phyloP scores from a whole-genome alignment of 1,140 invertebrate genomes.

The Drosophila prosaltans region DNA sequence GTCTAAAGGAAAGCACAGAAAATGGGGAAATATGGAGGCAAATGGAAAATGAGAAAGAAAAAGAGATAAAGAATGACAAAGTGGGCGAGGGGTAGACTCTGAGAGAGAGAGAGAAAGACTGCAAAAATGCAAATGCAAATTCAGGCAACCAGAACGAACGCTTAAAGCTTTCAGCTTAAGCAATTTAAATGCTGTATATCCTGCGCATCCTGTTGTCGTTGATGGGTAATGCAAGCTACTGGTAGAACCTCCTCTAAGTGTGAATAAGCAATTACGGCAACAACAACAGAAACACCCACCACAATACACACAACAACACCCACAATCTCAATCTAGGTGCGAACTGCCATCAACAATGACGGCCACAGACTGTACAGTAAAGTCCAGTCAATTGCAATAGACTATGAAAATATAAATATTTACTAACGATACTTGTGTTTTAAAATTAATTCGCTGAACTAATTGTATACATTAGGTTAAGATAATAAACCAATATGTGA shows the following conservation, averaged over 20 bases:
- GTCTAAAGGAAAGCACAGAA: constrained; percentile 6
- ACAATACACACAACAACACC: not conserved
- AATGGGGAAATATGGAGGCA: constrained; percentile 19
- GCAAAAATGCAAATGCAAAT: constrained; percentile 55
- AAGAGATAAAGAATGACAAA: not conserved
- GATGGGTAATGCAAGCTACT: constrained; percentile 45
- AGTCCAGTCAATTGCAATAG: not conserved
- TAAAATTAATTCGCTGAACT: not conserved
- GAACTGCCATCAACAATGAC: constrained; percentile 40
- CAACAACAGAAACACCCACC: constrained; percentile 57
- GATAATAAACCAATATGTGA: not conserved
- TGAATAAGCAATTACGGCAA: constrained; percentile 60
- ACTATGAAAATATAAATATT: not conserved
- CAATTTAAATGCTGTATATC: constrained; percentile 78
- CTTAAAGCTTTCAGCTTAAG: constrained; percentile 66
- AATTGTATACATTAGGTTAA: not conserved
- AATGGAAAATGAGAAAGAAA: constrained; percentile 25
- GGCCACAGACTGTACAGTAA: constrained; percentile 11
- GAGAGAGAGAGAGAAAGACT: not conserved
- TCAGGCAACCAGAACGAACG: constrained; percentile 23
- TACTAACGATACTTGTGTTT: not conserved
- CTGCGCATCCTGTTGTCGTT: constrained; percentile 57
- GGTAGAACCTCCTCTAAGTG: constrained; percentile 48
- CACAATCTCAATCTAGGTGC: constrained; percentile 68
- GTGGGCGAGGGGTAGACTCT: not conserved